Conservation (phyloP, 2,888 invertebrate genomes). For the Pyrrhia umbra region DNA sequence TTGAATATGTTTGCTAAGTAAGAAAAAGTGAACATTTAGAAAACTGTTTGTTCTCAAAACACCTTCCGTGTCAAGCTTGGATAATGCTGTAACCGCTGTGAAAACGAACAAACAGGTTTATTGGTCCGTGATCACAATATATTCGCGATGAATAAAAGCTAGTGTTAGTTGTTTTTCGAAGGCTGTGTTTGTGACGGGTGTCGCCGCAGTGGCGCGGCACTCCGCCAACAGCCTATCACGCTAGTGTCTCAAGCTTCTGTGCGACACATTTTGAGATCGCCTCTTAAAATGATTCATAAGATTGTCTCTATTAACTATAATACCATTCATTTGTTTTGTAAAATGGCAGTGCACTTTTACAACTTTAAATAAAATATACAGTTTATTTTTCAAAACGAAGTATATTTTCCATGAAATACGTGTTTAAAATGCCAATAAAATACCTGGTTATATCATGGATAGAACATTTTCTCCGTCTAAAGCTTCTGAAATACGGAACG, state of each 20-base stretch:
- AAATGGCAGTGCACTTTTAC: background rate
- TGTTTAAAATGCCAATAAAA: constrained; percentile 37
- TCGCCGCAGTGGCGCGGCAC: constrained; percentile 76
- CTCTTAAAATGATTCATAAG: constrained; percentile 31
- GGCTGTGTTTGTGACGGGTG: constrained; percentile 66
- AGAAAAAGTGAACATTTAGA: constrained; percentile 11
- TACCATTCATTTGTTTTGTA: constrained; percentile 1
- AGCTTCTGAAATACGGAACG: constrained; percentile 41
- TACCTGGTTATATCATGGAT: constrained; percentile 7
- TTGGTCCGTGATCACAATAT: constrained; percentile 30
- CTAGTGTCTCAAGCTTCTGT: constrained; percentile 38
- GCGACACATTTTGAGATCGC: constrained; percentile 45
- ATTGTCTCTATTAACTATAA: constrained; percentile 7
- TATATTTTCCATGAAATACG: constrained; percentile 4
- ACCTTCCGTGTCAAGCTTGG: constrained; percentile 14
- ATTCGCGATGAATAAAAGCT: constrained; percentile 64
- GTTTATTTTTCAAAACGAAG: background rate
- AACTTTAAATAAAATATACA: background rate
- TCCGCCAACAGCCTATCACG: constrained; percentile 72
- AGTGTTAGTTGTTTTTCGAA: constrained; percentile 70
- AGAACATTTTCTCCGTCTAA: constrained; percentile 25
- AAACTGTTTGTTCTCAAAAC: constrained; percentile 18
- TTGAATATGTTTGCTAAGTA: constrained; percentile 28
- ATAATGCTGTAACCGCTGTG: constrained; percentile 10
- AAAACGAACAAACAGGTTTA: constrained; percentile 52